Evolutionary conservation across 2,888 invertebrate genomes (phyloP).

Genomic region (Microctonus hyperodae): DNA sequence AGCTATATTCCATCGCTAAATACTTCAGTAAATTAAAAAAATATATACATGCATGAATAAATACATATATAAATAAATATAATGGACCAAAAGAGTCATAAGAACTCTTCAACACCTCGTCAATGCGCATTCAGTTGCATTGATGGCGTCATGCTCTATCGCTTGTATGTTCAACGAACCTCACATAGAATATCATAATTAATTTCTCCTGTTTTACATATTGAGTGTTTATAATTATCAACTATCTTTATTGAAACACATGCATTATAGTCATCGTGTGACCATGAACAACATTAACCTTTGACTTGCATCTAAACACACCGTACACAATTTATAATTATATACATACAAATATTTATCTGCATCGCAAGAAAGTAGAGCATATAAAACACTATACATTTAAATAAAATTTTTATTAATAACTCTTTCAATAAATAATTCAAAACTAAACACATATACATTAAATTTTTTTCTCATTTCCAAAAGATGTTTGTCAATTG

Average conservation of each 20-base stretch:
- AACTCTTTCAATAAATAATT: background rate
- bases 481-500: background rate
- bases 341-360: background rate
- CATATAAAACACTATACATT: too few species aligned
- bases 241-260: constrained; percentile 11
- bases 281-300: constrained; percentile 6
- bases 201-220: constrained; percentile 30
- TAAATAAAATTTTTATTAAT: background rate
- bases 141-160: constrained; percentile 55
- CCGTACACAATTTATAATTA: too few species aligned
- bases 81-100: background rate
- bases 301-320: too few species aligned
- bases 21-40: too few species aligned
- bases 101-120: constrained; percentile 14
- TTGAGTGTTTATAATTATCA: constrained; percentile 29
- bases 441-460: background rate
- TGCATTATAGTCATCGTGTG: constrained; percentile 21
- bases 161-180: constrained; percentile 41
- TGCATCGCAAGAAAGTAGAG: background rate
- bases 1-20: too few species aligned
- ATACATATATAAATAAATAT: background rate
- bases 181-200: constrained; percentile 30
- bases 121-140: constrained; percentile 45
- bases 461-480: too few species aligned
- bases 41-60: background rate